These are phyloP conservation scores for Gobio occitaniae DNA, from an alignment of 2,797 vertebrate species.

Conservation along the genomic window DNA sequence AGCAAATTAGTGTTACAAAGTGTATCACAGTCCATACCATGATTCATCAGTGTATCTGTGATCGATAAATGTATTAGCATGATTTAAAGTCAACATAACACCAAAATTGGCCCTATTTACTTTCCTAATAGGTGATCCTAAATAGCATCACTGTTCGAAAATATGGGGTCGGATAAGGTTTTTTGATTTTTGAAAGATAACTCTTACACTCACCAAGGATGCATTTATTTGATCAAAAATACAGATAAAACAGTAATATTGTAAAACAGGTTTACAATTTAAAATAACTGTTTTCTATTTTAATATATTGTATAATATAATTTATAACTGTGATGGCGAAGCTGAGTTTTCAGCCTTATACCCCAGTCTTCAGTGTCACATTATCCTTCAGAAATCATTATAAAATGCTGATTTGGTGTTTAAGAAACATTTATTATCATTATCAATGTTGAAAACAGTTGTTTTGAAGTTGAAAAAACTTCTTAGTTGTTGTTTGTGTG, in stretches of 20 bases:
- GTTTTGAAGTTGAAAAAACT: too few relatives aligned
- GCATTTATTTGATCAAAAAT: neutral
- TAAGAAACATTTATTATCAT: neutral
- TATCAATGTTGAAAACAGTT: neutral
- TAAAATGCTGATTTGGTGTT: neutral
- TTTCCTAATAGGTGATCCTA: neutral
- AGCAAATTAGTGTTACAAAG: neutral
- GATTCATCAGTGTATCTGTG: neutral
- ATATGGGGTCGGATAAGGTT: neutral
- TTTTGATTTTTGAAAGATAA: neutral
- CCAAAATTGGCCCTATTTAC: neutral
- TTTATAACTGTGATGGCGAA: neutral
- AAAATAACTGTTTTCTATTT: neutral
- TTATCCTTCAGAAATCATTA: neutral
- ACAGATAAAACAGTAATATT: neutral
- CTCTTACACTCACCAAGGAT: neutral
- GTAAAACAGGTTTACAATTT: neutral
- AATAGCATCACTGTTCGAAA: neutral
- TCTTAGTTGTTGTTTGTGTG: neutral
- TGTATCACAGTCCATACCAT: neutral
- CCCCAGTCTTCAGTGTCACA: neutral
- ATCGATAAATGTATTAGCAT: neutral
- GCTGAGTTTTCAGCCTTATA: neutral
- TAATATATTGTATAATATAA: neutral
- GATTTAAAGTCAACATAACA: neutral